These are phyloP conservation scores for Drosophila fulvimacula DNA, from an alignment of 2,888 invertebrate species.

Conservation along the genomic window DNA sequence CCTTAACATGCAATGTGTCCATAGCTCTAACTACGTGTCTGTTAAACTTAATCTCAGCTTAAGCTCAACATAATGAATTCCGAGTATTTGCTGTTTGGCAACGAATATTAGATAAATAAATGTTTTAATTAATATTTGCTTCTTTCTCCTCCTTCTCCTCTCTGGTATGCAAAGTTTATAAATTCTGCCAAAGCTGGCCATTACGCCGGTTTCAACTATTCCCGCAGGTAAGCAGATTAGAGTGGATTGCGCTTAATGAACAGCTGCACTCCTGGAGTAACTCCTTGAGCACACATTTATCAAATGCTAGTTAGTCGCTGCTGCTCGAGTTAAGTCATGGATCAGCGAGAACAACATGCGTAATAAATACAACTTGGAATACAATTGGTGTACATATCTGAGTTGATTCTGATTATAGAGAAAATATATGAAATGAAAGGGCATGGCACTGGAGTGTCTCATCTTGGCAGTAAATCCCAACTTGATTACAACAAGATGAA, in stretches of 20 bases:
- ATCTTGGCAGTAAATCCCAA: neutral
- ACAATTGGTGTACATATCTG: neutral
- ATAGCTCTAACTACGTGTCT: slow-evolving; percentile 22
- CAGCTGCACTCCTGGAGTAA: neutral
- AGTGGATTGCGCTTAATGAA: too few species aligned
- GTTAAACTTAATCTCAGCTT: slow-evolving; percentile 12
- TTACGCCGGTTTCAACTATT: neutral
- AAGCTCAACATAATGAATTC: slow-evolving; percentile 9
- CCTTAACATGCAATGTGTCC: slow-evolving; percentile 25
- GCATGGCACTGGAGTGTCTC: neutral
- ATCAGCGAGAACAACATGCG: too few species aligned
- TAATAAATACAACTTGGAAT: neutral
- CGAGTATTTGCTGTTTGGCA: slow-evolving; percentile 15
- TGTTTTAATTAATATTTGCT: slow-evolving; percentile 12
- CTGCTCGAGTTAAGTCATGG: neutral
- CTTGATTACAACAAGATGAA: neutral
- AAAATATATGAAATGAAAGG: neutral
- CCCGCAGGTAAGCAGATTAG: neutral
- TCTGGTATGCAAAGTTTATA: neutral
- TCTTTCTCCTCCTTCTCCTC: neutral
- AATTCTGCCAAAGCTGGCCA: neutral
- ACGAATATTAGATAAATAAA: slow-evolving; percentile 22
- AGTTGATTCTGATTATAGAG: neutral
- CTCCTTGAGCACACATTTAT: neutral
- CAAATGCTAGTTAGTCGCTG: neutral